Evolutionary conservation across 2,888 invertebrate species (phyloP).

Genomic region (Leucoma salicis): DNA sequence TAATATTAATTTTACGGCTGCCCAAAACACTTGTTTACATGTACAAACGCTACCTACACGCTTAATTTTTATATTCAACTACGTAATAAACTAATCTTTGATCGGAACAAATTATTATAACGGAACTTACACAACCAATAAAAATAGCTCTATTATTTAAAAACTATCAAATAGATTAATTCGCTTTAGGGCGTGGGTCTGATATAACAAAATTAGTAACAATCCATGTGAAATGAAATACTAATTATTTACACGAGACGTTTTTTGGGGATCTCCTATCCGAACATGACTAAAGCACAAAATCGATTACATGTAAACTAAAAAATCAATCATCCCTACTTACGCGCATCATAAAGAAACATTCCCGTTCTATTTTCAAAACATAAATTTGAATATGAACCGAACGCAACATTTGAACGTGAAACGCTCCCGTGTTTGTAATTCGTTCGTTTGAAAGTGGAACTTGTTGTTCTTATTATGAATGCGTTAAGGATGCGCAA

Average conservation of each 20-base stretch:
- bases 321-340: slow-evolving; percentile 39
- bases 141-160: slow-evolving; percentile 25
- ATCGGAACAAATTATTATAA: slow-evolving; percentile 29
- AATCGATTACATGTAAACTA: slow-evolving; percentile 27
- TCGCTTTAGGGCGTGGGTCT: slow-evolving; percentile 25
- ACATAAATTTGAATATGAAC: slow-evolving; percentile 73
- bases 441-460: slow-evolving; percentile 70
- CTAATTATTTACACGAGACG: slow-evolving; percentile 16
- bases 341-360: slow-evolving; percentile 43
- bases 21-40: slow-evolving; percentile 35
- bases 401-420: slow-evolving; percentile 53
- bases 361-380: slow-evolving; percentile 58
- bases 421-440: slow-evolving; percentile 69
- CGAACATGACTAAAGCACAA: slow-evolving; percentile 14
- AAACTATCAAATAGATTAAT: slow-evolving; percentile 21
- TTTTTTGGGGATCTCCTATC: slow-evolving; percentile 11
- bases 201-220: slow-evolving; percentile 19
- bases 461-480: slow-evolving; percentile 76
- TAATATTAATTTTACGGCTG: slow-evolving; percentile 32
- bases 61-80: slow-evolving; percentile 10
- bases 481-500: slow-evolving; percentile 77
- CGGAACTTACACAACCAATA: slow-evolving; percentile 21
- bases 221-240: slow-evolving; percentile 14
- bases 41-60: slow-evolving; percentile 31
- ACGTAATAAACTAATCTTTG: slow-evolving; percentile 29